A percentile compares a stretch with the other conserved stretches of the same genome.
Evolutionary conservation across 2,797 vertebrate genomes (phyloP).

Genomic region (Enteromius anoplus): DNA sequence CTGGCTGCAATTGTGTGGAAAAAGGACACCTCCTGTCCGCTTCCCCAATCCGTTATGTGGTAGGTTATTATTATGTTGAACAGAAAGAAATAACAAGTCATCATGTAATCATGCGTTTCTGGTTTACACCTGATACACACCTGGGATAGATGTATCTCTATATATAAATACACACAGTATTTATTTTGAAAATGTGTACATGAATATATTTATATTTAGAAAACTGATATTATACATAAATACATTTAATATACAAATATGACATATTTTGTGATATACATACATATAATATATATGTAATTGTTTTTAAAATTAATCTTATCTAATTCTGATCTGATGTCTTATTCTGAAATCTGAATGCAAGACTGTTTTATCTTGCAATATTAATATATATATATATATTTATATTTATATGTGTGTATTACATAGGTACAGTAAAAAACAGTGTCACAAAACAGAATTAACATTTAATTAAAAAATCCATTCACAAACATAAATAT

Average conservation of each 20-base stretch:
- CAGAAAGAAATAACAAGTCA: neutral
- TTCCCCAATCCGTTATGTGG: neutral
- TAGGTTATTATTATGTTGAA: neutral
- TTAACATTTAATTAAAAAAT: neutral
- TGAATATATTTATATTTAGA: too few species aligned
- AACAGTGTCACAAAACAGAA: neutral
- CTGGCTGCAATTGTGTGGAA: slow-evolving; percentile 18
- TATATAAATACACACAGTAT: too few species aligned
- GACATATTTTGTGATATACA: too few species aligned
- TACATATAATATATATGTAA: neutral
- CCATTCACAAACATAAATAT: neutral
- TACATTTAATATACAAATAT: too few species aligned
- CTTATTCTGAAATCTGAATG: neutral
- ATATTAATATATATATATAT: too few species aligned
- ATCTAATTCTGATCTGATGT: too few species aligned
- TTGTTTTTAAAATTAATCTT: too few species aligned
- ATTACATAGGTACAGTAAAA: neutral
- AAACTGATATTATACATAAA: too few species aligned
- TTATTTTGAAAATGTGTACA: too few species aligned
- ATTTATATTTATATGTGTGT: neutral
- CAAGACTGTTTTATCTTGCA: too few species aligned
- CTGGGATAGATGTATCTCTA: neutral
- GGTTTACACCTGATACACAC: neutral
- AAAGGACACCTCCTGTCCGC: slow-evolving; percentile 11
- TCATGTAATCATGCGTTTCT: neutral